Percentiles rank a stretch among this genome's conserved stretches.
Conservation (phyloP, 2,797 vertebrate species). For the Loris lydekkerianus region DNA sequence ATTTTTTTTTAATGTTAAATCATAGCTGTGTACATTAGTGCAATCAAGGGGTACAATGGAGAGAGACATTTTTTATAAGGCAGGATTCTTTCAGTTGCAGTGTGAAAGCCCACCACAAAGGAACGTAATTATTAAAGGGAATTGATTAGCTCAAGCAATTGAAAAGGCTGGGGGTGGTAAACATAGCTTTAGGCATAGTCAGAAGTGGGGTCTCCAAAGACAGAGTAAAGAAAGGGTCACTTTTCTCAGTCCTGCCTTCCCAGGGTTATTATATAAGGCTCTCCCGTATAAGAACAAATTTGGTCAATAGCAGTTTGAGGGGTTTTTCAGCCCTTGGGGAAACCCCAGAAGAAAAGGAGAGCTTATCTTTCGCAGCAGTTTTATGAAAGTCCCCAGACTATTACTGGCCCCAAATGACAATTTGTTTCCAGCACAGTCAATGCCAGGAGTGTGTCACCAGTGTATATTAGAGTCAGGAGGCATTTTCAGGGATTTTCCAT, state of each 20-base stretch:
- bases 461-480: background rate
- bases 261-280: background rate
- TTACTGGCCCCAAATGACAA: accelerated
- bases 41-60: background rate
- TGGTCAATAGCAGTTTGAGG: background rate
- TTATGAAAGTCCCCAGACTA: background rate
- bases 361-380: background rate
- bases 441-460: too few relatives aligned
- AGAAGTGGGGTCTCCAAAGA: background rate
- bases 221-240: background rate
- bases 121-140: slow-evolving; percentile 27
- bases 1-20: too few relatives aligned
- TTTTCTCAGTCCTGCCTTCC: background rate
- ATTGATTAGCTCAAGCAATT: slow-evolving; percentile 44
- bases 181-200: background rate
- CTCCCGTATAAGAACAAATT: background rate
- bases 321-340: background rate
- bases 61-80: slow-evolving; percentile 57
- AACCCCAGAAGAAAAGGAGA: background rate
- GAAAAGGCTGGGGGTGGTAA: background rate
- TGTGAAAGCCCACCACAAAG: slow-evolving; percentile 54
- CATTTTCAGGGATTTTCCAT: background rate
- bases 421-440: background rate
- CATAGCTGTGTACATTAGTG: too few relatives aligned
- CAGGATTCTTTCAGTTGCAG: slow-evolving; percentile 21